Base-by-base conservation (phyloP, 53 echinoderm and acorn worm species). In the Apostichopus leukothele region DNA sequence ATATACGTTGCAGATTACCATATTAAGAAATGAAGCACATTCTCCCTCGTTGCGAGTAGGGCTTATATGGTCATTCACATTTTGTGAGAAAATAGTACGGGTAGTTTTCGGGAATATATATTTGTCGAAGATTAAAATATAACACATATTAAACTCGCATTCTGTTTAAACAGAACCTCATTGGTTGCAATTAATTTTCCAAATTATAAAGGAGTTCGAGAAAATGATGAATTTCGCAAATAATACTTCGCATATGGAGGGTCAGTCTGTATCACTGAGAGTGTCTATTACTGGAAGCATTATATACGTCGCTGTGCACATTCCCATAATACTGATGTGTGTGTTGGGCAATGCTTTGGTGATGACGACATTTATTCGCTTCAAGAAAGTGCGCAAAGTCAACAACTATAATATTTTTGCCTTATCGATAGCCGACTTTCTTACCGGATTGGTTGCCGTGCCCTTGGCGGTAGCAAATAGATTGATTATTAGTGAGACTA, bases 371-470 rank as follows among this genome's bases (percentile, higher is more conserved):
- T 87, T 87, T 74, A 13, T 73, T 23, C 74, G 75, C 5, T 74
- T 87, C 87, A 73, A 52, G 52, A 16, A 75, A 27, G 19, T 75
- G 7, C 74, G 53, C 7, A 84, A 67, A 63, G 22, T 67, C 1
- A 84, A 84, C 39, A 87, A 73, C 75, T 52, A 73, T 16, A 19
- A 8, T 51, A 18, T 87, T n/a, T 74, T 75, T 19, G 75, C 71
- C 50, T 74, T 87, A 50, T 68, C 87, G 20, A 39, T 74, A n/a
- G 74, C 74, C 13, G 74, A 74, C 51, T 75, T 87, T 52, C 25
- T 74, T 7, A 87, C 53, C 5, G 51, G 87, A 21, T 1, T 39
- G n/a, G 5, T 87, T 7, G 16, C 74, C 13, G n/a, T 87, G 5
- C 74, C 87, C 1, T 7, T 87, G 50, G 74, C 75, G 73, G 52